Base-by-base conservation (phyloP, 2,797 vertebrate genomes). In the Pseudochaenichthys georgianus region DNA sequence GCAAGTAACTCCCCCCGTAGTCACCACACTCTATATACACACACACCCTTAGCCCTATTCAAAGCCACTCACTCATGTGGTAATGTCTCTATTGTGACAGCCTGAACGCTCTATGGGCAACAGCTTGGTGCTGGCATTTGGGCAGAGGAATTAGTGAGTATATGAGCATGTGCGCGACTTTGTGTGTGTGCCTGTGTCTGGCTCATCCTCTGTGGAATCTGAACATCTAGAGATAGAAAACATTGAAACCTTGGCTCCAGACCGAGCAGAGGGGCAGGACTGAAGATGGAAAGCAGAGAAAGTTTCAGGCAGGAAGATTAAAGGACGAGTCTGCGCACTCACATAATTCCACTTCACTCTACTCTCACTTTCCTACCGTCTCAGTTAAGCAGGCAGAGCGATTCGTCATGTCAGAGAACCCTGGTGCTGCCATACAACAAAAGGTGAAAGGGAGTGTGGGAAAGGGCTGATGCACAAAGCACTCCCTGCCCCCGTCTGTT, bases 11-110 rank as follows among this genome's bases (percentile, higher is more conserved):
- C 85, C 89, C 80, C 87, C 84, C 74, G 11, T 47, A 72, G 80
- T 72, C 86, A 83, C 80, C 88, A 70, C 87, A 71, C 87, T 87
- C 85, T 86, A 75, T 89, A 87, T 77, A 87, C 87, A 92, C 89
- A 92, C 89, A 90, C 82, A 83, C 85, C 86, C 89, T 78, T 64
- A 70, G 74, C 73, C 82, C 81, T 79, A 93, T 94, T 95, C 88
- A 93, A 70, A 94, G 81, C 73, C 93, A 90, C 91, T 95, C 94
- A 94, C 92, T 95, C 93, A 91, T 95, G 94, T 94, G 94, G 87
- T 95, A 95, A 95, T 94, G 93, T 94, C 91, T 93, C 92, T 87
- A 94, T 95, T 95, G 95, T 95, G 91, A 87, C 72, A 82, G 74
- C 69, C 86, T 72, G 81, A 92, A 87, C 73, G 78, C 92, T 94